Evolutionary conservation across 2,888 invertebrate species (phyloP).

Genomic region (Sphaerophoria rueppellii): DNA sequence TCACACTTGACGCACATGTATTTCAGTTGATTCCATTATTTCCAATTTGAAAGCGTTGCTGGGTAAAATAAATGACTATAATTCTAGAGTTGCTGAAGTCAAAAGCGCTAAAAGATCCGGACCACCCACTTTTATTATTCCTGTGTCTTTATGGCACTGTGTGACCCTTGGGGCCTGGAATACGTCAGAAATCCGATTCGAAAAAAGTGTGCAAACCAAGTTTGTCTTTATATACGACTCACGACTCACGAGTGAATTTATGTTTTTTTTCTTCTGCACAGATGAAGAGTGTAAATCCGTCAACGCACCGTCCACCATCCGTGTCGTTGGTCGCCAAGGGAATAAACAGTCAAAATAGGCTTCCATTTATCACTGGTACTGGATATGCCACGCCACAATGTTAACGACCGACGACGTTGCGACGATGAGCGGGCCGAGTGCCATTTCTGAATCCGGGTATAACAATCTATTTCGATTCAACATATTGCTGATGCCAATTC

Average conservation of each 20-base stretch:
- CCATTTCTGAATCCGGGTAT: slow-evolving; percentile 35
- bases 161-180: background rate
- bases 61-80: background rate
- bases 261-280: too few relatives aligned
- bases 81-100: background rate
- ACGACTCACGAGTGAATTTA: too few relatives aligned
- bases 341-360: too few relatives aligned
- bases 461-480: background rate
- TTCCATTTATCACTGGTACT: background rate
- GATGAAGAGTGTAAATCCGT: too few relatives aligned
- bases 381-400: too few relatives aligned
- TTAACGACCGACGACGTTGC: background rate
- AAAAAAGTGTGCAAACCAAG: slow-evolving; percentile 30
- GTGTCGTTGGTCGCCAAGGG: too few relatives aligned
- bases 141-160: background rate
- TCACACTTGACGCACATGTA: background rate
- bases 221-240: slow-evolving; percentile 6
- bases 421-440: background rate
- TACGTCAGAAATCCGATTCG: slow-evolving; percentile 21
- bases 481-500: background rate
- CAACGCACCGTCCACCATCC: too few relatives aligned
- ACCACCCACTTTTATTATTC: slow-evolving; percentile 49
- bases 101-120: slow-evolving; percentile 7
- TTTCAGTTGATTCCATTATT: slow-evolving; percentile 41
- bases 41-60: slow-evolving; percentile 42